Percentiles rank a stretch among this genome's conserved stretches.
Conservation (phyloP, 2,888 invertebrate genomes). For the Gisinianus flammeolus region DNA sequence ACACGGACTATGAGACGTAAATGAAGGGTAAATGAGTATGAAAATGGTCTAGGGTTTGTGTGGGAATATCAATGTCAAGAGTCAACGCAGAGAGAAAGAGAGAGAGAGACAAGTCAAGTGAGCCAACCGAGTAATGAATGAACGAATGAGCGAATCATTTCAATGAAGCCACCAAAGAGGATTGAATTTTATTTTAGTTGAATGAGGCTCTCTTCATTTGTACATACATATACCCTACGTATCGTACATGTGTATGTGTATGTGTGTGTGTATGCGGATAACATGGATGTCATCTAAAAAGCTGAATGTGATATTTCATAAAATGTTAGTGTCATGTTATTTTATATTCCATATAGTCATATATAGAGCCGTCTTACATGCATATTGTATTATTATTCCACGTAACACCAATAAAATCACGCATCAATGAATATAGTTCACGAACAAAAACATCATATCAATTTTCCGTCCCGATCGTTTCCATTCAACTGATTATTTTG, state of each 20-base stretch:
- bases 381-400: constrained; percentile 28
- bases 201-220: constrained; percentile 24
- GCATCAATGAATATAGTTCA: constrained; percentile 40
- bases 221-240: not conserved
- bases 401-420: constrained; percentile 50
- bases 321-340: constrained; percentile 23
- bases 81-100: not conserved
- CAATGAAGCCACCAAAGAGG: constrained; percentile 42
- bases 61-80: constrained; percentile 31
- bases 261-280: not conserved
- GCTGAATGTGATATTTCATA: constrained; percentile 38
- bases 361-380: not conserved
- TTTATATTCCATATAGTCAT: not conserved
- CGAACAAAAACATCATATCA: constrained; percentile 52
- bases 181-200: constrained; percentile 43
- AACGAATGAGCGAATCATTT: constrained; percentile 29
- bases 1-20: constrained; percentile 14
- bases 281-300: constrained; percentile 31
- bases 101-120: constrained; percentile 23
- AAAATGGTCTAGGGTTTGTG: constrained; percentile 40
- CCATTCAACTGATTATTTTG: constrained; percentile 48
- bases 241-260: not conserved
- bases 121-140: constrained; percentile 10
- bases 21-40: constrained; percentile 43
- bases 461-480: constrained; percentile 53